Evolutionary conservation across 1,140 invertebrate genomes (phyloP), one percentile per base, ranked within the genome.

Genomic region (Acromyrmex charruanus): DNA sequence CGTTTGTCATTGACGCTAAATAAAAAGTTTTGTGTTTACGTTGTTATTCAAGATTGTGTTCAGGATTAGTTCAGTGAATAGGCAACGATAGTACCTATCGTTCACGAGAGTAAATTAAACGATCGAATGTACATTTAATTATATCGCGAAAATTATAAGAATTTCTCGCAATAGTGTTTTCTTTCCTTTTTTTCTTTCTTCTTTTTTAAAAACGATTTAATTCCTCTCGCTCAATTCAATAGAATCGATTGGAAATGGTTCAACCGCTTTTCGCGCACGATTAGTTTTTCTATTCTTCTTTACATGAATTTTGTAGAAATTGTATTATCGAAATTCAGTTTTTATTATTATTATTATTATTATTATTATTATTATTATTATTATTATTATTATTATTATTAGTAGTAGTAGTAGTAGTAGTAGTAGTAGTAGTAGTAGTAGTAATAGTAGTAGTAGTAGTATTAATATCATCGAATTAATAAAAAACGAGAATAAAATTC

Each of bases 21-120:
- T 77, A 44, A 44, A 21, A 28, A 5, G 21, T 77, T 61, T 77
- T 5, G 75, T 14, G 75, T 44, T 21, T 61, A 63, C 55, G 2
- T 25, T 65, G 16, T 18, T 2, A 3, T 49, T 68, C 9, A 18
- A 16, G n/a, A 49, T 77, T 77, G 25, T 12, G 25, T 65, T 51
- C 9, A 7, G 6, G 3, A 59, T 77, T 61, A 61, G 39, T 63
- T 51, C 12, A 16, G 49, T 51, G 49, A 9, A 25, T 65, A 51
- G 51, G 2, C 25, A 31, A 65, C 28, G 28, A 31, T 35, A 51
- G 58, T 35, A 21, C 7, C 35, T 31, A 49, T 49, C 5, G 6
- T n/a, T 65, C 10, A 1, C 25, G 7, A 51, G 5, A 65, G 39
- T 79, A 49, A 79, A 44, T 79, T 65, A 18, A 65, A 51, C 10